Base-by-base conservation (phyloP, 2,888 invertebrate species). In the Mesodorylaimus sp. region DNA sequence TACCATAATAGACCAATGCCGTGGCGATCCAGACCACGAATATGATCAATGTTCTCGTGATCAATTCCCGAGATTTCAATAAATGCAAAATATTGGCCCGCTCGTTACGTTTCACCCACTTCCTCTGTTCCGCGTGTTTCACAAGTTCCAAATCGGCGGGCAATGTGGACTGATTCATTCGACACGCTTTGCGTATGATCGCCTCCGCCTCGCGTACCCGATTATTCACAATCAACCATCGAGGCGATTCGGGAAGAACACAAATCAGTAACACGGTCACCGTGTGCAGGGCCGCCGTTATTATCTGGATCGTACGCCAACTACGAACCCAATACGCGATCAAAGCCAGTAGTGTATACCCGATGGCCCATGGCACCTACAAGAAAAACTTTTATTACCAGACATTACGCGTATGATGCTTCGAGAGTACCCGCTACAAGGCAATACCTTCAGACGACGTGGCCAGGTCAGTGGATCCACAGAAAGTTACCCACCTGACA, bases 1-100 rank as follows among this genome's bases (percentile, higher is more conserved):
- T 50, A 27, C 65, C 65, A 50, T 65, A 65, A 56, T 65, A 66
- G 23, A 66, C 65, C 10, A 64, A 56, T 5, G 64, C 65, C 5
- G 63, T 64, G 3, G 64, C 64, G 36, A 62, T 59, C 49, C 49
- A 49, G 3, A 49, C 29, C 10, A 49, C 3, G 24, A 49, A 49
- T n/a, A 49, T 37, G 7, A 49, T 32, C 16, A 29, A 25, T 3
- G 49, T 66, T 19, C 65, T 52, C 44, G 57, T 51, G 2, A 57
- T 41, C 26, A 64, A 55, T 39, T 58, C 59, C 5, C 52, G 50
- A 21, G 23, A 49, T 21, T 59, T 55, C 53, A 60, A 60, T 16
- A 63, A 50, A 47, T 63, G 60, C 26, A 60, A 54, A 46, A 62
- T 55, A 26, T 56, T 56, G 16, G 62, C 60, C 16, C 59, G 54